Evolutionary conservation across 2,888 invertebrate genomes (phyloP).

Genomic region (Bruchidius siliquastri): DNA sequence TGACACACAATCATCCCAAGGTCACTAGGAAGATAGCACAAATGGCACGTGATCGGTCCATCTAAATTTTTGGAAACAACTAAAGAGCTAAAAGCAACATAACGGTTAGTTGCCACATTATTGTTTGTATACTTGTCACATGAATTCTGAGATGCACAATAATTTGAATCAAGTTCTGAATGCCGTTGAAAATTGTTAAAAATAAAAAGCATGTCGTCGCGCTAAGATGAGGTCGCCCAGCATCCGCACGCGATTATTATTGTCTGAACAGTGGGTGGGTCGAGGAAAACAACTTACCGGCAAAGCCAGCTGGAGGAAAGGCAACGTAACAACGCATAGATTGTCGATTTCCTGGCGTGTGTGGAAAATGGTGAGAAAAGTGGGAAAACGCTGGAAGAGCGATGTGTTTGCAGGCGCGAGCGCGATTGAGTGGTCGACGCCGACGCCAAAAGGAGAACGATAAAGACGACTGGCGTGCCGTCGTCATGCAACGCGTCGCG

Average conservation of each 20-base stretch:
- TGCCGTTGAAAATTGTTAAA: not conserved
- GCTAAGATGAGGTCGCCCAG: not conserved
- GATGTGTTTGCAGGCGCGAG: not conserved
- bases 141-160: not conserved
- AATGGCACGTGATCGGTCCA: not conserved
- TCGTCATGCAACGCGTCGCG: not conserved
- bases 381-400: not conserved
- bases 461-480: not conserved
- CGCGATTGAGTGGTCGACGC: not conserved
- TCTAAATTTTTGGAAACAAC: not conserved
- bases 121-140: too few relatives aligned
- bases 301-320: not conserved
- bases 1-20: not conserved
- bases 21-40: not conserved
- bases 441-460: not conserved
- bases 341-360: not conserved
- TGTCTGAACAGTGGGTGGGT: not conserved
- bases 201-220: not conserved
- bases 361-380: not conserved
- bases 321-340: not conserved
- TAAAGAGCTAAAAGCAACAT: not conserved
- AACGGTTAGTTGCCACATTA: not conserved
- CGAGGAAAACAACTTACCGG: not conserved
- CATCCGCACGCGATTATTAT: not conserved
- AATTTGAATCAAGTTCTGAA: not conserved